Evolutionary conservation across 2,113 vertebrate species (phyloP).

Genomic region (Sebastes fasciatus): DNA sequence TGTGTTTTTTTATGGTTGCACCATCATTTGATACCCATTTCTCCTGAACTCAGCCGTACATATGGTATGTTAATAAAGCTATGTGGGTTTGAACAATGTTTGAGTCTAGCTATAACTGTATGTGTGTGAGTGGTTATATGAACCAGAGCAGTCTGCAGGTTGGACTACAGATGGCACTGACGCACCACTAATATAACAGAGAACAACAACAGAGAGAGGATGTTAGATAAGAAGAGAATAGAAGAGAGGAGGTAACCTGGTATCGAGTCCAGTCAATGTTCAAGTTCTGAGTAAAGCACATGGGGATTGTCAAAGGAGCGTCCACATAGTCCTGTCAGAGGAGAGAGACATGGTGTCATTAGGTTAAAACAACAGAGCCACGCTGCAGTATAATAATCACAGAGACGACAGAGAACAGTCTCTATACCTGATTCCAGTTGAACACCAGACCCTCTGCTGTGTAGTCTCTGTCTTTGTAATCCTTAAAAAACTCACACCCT

Average conservation of each 20-base stretch:
- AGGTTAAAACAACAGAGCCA: background rate
- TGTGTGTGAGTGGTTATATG: background rate
- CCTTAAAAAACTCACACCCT: slow-evolving; percentile 99
- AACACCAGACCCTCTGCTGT: slow-evolving; percentile 97
- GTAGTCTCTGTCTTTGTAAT: slow-evolving; percentile 98
- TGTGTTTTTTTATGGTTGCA: background rate
- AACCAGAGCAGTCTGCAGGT: slow-evolving; percentile 16
- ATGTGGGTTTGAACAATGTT: background rate
- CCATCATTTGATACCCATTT: background rate
- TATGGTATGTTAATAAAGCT: background rate
- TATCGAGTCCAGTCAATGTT: slow-evolving; percentile 97
- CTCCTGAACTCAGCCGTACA: background rate
- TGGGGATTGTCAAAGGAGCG: slow-evolving; percentile 95
- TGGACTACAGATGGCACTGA: slow-evolving; percentile 64
- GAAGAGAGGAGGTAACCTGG: slow-evolving; percentile 85
- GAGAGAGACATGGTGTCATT: background rate
- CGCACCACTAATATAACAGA: slow-evolving; percentile 11
- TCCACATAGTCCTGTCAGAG: slow-evolving; percentile 94
- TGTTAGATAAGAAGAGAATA: background rate
- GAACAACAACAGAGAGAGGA: background rate
- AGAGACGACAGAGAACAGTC: too few species aligned
- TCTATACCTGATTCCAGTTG: slow-evolving; percentile 98
- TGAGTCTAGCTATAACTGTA: background rate
- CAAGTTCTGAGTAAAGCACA: slow-evolving; percentile 89
- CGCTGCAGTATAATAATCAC: too few species aligned